Base-by-base conservation (phyloP, 2,113 vertebrate species). In the Vidua chalybeata region DNA sequence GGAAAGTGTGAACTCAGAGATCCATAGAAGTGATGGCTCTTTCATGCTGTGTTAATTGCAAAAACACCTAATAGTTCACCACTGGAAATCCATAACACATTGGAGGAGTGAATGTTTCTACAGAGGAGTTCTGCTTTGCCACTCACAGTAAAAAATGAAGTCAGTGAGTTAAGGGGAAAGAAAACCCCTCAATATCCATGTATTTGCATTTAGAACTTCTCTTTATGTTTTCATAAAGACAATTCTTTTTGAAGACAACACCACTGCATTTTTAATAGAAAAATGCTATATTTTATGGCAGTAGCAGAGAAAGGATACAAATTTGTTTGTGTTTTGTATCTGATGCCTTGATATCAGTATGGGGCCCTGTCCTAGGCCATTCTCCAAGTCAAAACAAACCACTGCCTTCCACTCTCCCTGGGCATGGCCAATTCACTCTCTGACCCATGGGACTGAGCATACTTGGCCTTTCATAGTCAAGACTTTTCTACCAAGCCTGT, bases 41-140 rank as follows among this genome's bases (percentile, higher is more conserved):
- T 96, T 93, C 87, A 78, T 67, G 69, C 76, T 90, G 63, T 93
- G 87, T 81, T 96, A 96, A 97, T 93, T 94, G 76, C 37, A 72
- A 77, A 77, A 91, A 84, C 63, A 87, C 74, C 74, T 91, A 95
- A 89, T 55, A 89, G 92, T 84, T 96, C 82, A 89, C 94, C 37
- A 45, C 75, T 93, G 89, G 82, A 92, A 96, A 97, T 95, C 68
- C 41, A 88, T 94, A 93, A 68, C 24, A 58, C 72, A 41, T 78
- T 6, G 27, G 64, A 89, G 52, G 39, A 89, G 15, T 83, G 49
- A 73, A 63, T 19, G 15, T 35, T 93, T 88, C 67, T 77, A 17
- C 46, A 88, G 33, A 73, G 43, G 24, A 22, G 51, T 75, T 93
- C 72, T 54, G 15, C 39, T 87, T 84, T 88, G 71, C 10, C 20